Evolutionary conservation across 30 jellyfish, hydroid and myxozoan species (phyloP).

Genomic region (Hydractinia symbiolongicarpus): DNA sequence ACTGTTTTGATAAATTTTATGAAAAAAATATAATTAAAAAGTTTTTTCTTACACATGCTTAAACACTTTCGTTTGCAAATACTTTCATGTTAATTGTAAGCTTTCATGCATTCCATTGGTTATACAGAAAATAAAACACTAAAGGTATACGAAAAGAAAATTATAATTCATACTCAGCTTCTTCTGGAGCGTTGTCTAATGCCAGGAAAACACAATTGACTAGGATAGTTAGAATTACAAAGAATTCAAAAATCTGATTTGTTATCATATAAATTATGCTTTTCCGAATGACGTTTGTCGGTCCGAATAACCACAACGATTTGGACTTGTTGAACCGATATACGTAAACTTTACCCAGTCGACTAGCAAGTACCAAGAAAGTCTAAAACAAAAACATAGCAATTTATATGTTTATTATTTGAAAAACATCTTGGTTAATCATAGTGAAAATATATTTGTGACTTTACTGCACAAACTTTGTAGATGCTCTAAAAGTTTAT

Average conservation of each 20-base stretch:
- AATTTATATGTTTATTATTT: not conserved
- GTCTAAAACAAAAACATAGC: conserved; percentile 37
- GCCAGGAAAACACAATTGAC: conserved; percentile 81
- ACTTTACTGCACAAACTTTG: not conserved
- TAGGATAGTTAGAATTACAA: conserved; percentile 65
- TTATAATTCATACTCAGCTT: conserved; percentile 65
- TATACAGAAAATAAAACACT: too few relatives aligned
- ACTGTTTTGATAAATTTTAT: too few relatives aligned
- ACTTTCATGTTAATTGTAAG: too few relatives aligned
- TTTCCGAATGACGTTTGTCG: conserved; percentile 67
- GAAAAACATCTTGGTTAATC: not conserved
- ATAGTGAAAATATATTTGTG: not conserved
- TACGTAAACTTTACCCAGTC: conserved; percentile 78
- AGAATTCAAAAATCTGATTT: conserved; percentile 75
- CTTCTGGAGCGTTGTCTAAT: conserved; percentile 74
- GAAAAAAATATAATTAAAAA: too few relatives aligned
- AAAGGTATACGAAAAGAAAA: too few relatives aligned
- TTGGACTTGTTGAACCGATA: conserved; percentile 81
- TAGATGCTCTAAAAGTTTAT: not conserved
- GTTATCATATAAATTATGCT: conserved; percentile 53
- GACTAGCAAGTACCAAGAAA: conserved; percentile 72
- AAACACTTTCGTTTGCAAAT: too few relatives aligned
- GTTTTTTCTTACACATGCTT: too few relatives aligned
- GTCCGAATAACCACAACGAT: conserved; percentile 86
- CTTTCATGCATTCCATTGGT: too few relatives aligned